Evolutionary conservation across 2,797 vertebrate genomes (phyloP), one percentile per base, ranked within the genome.

Genomic region (Dermochelys coriacea): DNA sequence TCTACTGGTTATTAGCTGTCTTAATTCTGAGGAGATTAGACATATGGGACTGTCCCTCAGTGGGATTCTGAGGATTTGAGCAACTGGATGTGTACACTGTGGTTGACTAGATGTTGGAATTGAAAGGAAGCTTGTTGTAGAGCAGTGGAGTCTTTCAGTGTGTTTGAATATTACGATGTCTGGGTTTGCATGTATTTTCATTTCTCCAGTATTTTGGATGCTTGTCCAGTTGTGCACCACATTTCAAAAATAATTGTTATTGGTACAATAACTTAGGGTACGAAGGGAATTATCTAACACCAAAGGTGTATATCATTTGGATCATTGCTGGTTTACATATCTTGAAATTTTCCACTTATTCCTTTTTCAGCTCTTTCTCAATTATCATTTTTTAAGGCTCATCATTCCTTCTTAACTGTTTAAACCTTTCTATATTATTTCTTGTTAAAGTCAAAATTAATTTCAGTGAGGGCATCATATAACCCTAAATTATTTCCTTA

Each of bases 61-160:
- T 14, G 91, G 25, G 61, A 86, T 93, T 96, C 95, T 93, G 92
- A 93, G 87, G 95, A 96, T 96, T 83, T 96, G 95, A 94, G 91
- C 57, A 96, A 87, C 88, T 92, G 57, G 50, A 78, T 85, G 94
- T 88, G 94, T 96, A 10, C 11, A 11, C n/a, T 71, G 64, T 41
- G 64, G 21, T 41, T 71, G n/a, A 96, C 94, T 95, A 95, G 91
- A 91, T 91, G 25, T 89, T 89, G 83, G 84, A 97, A 91, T 94
- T 96, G 94, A 97, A 97, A 97, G 96, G 37, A 93, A 93, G 75
- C 93, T 96, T 95, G 92, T 96, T 96, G 90, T 91, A 91, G 90
- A 96, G 87, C 83, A 95, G 92, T 95, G 94, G 92, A 96, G 86
- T 45, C 83, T 91, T 9, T 47, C 18, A 96, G 50, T 86, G 87